Percentiles rank a stretch among this genome's conserved stretches.
Evolutionary conservation across 2,888 invertebrate species (phyloP).

Genomic region (Gerris lacustris): DNA sequence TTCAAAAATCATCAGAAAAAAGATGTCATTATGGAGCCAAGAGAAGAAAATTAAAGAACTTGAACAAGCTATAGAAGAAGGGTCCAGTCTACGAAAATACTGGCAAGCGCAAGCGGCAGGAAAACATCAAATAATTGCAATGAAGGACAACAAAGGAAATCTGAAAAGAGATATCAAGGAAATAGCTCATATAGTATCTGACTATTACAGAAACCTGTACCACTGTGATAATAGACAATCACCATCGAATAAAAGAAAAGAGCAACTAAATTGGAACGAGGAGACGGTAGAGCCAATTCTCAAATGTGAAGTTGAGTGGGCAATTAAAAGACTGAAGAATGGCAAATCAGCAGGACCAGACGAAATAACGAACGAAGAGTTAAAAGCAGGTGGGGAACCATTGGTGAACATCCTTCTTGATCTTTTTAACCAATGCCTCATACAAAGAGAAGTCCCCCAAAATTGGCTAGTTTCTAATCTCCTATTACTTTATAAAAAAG

Average conservation of each 20-base stretch:
- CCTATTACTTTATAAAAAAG: slow-evolving; percentile 6
- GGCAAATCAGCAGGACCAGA: slow-evolving; percentile 5
- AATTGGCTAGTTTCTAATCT: neutral
- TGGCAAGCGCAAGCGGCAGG: neutral
- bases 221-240: neutral
- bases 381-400: slow-evolving; percentile 6
- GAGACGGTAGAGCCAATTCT: neutral
- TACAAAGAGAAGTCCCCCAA: neutral
- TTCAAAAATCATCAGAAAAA: neutral
- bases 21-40: neutral
- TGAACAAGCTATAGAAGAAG: neutral
- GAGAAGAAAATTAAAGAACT: slow-evolving; percentile 7
- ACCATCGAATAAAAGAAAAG: neutral
- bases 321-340: slow-evolving; percentile 5
- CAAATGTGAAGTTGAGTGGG: slow-evolving; percentile 5
- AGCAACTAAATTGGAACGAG: neutral
- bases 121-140: slow-evolving; percentile 2
- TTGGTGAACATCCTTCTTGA: neutral
- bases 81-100: neutral
- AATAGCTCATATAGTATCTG: neutral
- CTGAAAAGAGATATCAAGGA: neutral
- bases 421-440: neutral
- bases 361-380: slow-evolving; percentile 5
- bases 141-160: slow-evolving; percentile 9
- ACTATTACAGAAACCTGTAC: neutral